Percentiles rank a stretch among this genome's conserved stretches.
These are phyloP conservation scores for Vanessa cardui DNA, from an alignment of 2,888 invertebrate species.

Conservation along the genomic window DNA sequence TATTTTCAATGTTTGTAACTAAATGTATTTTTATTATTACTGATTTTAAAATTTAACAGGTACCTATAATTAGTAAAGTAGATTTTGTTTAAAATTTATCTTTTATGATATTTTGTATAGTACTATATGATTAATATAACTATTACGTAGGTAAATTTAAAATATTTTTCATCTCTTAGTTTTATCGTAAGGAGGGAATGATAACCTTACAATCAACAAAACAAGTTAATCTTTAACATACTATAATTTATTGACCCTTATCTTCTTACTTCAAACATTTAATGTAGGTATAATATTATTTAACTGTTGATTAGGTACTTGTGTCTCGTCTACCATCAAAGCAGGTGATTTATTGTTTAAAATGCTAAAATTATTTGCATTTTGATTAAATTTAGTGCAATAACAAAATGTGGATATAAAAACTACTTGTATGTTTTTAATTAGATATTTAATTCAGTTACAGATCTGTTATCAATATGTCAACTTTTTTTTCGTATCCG, in stretches of 20 bases:
- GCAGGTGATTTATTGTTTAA: not conserved
- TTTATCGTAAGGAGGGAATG: slow-evolving; percentile 16
- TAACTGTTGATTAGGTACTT: slow-evolving; percentile 11
- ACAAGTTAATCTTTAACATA: slow-evolving; percentile 21
- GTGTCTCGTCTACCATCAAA: not conserved
- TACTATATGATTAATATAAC: not conserved
- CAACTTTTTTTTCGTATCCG: slow-evolving; percentile 91
- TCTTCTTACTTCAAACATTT: slow-evolving; percentile 17
- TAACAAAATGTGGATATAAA: not conserved
- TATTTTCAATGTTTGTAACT: too few relatives aligned
- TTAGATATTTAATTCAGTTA: not conserved
- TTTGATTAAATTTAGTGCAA: not conserved
- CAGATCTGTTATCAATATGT: slow-evolving; percentile 63
- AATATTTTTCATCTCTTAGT: not conserved
- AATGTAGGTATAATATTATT: slow-evolving; percentile 5
- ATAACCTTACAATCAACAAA: slow-evolving; percentile 19
- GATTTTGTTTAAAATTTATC: too few relatives aligned
- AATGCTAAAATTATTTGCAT: not conserved
- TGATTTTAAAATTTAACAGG: too few relatives aligned
- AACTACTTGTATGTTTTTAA: not conserved
- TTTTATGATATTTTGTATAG: not conserved
- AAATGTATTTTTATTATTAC: too few relatives aligned
- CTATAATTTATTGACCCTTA: slow-evolving; percentile 8
- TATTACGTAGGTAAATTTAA: not conserved
- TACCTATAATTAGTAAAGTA: too few relatives aligned